Base-by-base conservation (phyloP, 2,797 vertebrate species). In the Crax fasciolata region DNA sequence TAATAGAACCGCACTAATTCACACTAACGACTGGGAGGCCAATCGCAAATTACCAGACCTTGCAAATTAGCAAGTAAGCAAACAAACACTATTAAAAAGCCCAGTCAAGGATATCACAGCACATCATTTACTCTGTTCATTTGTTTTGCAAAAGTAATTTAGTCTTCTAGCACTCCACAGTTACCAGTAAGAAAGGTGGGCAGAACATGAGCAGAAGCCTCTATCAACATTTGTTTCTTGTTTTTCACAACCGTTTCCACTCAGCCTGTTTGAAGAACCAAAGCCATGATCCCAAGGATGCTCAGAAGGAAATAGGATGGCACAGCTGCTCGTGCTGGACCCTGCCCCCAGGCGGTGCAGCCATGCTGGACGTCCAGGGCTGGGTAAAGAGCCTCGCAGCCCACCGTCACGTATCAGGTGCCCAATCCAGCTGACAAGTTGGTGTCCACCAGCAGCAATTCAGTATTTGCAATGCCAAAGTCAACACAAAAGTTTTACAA, bases 1-100 rank as follows among this genome's bases (percentile, higher is more conserved):
- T 17, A 77, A 70, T 1, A 76, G 79, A 75, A 32, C 46, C 3
- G 27, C 51, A 63, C 38, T 87, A 93, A 97, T 94, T 95, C 87
- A 67, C 24, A 0, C 74, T 91, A 84, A 91, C 19, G 3, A 92
- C 89, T 59, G 48, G 54, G 44, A 94, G 67, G 61, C 80, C 9
- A 18, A 84, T 87, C 9, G 5, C 75, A 90, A 95, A 85, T 83
- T 81, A 91, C 54, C 61, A 93, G 91, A 96, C 85, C 77, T 89
- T 96, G 93, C 90, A 97, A 96, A 97, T 91, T 81, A 92, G 52
- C 74, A 90, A 94, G 78, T n/a, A 85, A 92, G 87, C 48, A 95
- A 97, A 90, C 83, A 94, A 91, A 94, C 9, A 4, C 74, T 75
- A 84, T 93, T 96, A 72, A 85, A 94, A 86, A 91, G 51, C 11